Evolutionary conservation across 1,140 invertebrate genomes (phyloP).

Genomic region (Neodiprion pinetum): DNA sequence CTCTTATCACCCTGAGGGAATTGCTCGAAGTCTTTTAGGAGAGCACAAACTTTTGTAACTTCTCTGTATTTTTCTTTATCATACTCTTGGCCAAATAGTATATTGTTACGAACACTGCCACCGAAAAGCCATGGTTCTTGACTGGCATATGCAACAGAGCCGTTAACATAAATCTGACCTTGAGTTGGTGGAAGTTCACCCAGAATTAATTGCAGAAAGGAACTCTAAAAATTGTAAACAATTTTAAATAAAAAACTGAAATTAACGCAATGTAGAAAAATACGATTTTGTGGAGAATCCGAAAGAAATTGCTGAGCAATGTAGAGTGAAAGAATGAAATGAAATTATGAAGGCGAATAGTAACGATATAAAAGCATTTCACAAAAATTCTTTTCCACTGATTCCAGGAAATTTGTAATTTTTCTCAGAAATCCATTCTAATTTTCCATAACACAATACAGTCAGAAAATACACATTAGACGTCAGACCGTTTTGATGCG

Average conservation of each 20-base stretch:
- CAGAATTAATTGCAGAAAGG: conserved; percentile 76
- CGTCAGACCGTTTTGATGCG: too few species aligned
- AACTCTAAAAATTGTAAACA: conserved; percentile 64
- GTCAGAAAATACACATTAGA: too few species aligned
- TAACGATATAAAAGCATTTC: too few species aligned
- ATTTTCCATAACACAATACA: too few species aligned
- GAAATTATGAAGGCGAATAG: too few species aligned
- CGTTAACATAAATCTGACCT: conserved; percentile 70
- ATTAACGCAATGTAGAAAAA: background rate
- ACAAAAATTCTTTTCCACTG: background rate
- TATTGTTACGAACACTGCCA: conserved; percentile 75
- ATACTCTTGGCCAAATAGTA: conserved; percentile 77
- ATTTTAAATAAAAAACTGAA: conserved; percentile 29
- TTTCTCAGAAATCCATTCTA: too few species aligned
- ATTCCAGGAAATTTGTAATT: background rate
- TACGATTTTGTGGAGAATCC: background rate
- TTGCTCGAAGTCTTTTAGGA: conserved; percentile 69
- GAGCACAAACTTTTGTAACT: conserved; percentile 61
- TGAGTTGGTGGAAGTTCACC: conserved; percentile 70
- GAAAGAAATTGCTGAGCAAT: background rate
- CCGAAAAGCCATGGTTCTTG: conserved; percentile 81
- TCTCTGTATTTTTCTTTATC: conserved; percentile 70
- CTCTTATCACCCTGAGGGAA: conserved; percentile 66
- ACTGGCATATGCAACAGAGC: conserved; percentile 73
- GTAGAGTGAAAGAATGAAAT: background rate